Evolutionary conservation across 1,140 invertebrate genomes (phyloP).

Genomic region (Charaxes varanes): DNA sequence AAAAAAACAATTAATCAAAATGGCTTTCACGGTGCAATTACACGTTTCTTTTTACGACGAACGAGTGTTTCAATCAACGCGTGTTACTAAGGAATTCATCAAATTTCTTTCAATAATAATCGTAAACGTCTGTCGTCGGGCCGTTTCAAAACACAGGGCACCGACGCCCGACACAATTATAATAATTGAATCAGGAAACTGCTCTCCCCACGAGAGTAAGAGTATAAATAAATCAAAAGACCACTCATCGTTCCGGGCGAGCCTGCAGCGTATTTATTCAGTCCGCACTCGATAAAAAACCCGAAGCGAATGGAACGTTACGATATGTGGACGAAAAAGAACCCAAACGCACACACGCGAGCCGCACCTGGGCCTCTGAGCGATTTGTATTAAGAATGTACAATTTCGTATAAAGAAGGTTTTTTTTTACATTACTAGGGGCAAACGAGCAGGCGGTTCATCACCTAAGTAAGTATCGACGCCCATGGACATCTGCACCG

Average conservation of each 20-base stretch:
- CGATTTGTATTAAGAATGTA: no score
- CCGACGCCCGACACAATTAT: constrained; percentile 39
- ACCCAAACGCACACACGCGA: constrained; percentile 8
- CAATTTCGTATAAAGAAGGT: no score
- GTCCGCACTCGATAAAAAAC: constrained; percentile 36
- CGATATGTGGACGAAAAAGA: constrained; percentile 9
- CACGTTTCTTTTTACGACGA: not conserved
- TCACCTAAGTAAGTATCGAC: no score
- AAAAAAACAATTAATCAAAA: not conserved
- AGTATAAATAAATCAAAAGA: constrained; percentile 59
- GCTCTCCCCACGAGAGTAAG: constrained; percentile 37
- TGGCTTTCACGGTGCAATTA: not conserved
- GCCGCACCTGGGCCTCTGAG: not conserved
- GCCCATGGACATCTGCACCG: no score
- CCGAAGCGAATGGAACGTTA: constrained; percentile 17
- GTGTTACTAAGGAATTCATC: constrained; percentile 15
- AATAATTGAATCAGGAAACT: constrained; percentile 63
- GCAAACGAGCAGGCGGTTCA: no score
- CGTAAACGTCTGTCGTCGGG: constrained; percentile 23
- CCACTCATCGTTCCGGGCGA: constrained; percentile 33
- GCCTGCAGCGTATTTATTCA: constrained; percentile 37
- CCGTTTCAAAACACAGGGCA: constrained; percentile 25
- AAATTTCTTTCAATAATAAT: constrained; percentile 21
- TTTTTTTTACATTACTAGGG: no score
- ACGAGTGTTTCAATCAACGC: constrained; percentile 15